A percentile compares a stretch with the other conserved stretches of the same genome.
These are phyloP conservation scores for Dioctria rufipes DNA, from an alignment of 2,888 invertebrate species.

Conservation along the genomic window DNA sequence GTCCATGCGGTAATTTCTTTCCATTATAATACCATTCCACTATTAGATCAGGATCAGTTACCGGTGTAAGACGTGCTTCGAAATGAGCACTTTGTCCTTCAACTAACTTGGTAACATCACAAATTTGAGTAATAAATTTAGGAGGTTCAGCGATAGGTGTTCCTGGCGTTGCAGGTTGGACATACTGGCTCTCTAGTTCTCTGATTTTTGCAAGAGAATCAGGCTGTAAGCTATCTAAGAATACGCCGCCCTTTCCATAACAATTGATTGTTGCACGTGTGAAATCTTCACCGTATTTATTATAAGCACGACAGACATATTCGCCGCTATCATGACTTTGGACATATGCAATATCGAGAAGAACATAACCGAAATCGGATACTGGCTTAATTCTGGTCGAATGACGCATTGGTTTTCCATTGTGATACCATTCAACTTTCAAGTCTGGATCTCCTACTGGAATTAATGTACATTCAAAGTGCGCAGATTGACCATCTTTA, in stretches of 20 bases:
- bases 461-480: conserved; percentile 94
- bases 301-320: conserved; percentile 92
- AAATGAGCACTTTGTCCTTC: conserved; percentile 97
- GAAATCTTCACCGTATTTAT: conserved; percentile 91
- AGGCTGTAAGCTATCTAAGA: conserved; percentile 90
- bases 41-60: conserved; percentile 93
- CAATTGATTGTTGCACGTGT: conserved; percentile 89
- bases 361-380: conserved; percentile 95
- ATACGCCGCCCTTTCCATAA: conserved; percentile 88
- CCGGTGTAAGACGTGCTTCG: conserved; percentile 92
- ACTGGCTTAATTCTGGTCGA: conserved; percentile 93
- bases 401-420: conserved; percentile 90
- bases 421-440: conserved; percentile 97
- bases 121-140: conserved; percentile 90
- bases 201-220: conserved; percentile 90
- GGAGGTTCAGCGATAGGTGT: conserved; percentile 86
- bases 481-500: conserved; percentile 94
- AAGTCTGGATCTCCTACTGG: conserved; percentile 95
- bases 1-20: conserved; percentile 92
- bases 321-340: conserved; percentile 95
- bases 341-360: conserved; percentile 94
- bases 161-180: conserved; percentile 77
- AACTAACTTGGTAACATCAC: conserved; percentile 86
- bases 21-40: conserved; percentile 98
- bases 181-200: conserved; percentile 82